Percentiles rank a stretch among this genome's conserved stretches.
phyloP scores from a whole-genome alignment of 2,888 invertebrate species.

The Onthophagus sagittarius region DNA sequence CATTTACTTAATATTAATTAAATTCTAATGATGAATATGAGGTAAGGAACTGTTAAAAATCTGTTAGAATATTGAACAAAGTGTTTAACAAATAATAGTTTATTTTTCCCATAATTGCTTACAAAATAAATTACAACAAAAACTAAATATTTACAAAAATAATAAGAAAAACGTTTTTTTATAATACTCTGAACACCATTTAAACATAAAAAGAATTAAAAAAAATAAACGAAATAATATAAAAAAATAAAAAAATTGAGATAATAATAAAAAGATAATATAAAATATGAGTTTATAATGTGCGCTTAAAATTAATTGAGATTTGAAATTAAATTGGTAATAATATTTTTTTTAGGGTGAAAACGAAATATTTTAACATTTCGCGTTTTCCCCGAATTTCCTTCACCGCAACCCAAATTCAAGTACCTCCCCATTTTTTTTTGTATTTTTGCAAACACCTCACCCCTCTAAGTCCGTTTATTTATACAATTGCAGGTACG shows the following conservation, averaged over 20 bases:
- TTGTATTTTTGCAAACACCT: background rate
- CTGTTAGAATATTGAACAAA: too few relatives aligned
- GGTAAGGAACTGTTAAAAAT: too few relatives aligned
- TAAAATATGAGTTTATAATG: background rate
- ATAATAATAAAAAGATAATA: background rate
- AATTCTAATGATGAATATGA: too few relatives aligned
- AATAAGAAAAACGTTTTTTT: background rate
- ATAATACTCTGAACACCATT: background rate
- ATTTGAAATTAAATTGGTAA: background rate
- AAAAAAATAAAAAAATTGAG: background rate
- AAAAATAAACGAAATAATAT: background rate
- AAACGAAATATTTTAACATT: background rate
- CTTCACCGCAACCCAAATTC: background rate
- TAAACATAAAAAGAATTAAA: background rate
- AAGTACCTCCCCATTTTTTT: background rate
- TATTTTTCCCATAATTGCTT: background rate
- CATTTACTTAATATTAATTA: too few relatives aligned
- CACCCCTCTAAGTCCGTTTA: background rate
- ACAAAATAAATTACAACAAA: background rate
- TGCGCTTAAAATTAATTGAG: background rate
- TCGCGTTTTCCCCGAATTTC: background rate
- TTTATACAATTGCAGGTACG: background rate
- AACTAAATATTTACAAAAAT: background rate
- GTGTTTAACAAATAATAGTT: background rate
- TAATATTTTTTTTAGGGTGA: background rate